Conservation (phyloP, 2,888 invertebrate genomes). For the Polyploca ridens region DNA sequence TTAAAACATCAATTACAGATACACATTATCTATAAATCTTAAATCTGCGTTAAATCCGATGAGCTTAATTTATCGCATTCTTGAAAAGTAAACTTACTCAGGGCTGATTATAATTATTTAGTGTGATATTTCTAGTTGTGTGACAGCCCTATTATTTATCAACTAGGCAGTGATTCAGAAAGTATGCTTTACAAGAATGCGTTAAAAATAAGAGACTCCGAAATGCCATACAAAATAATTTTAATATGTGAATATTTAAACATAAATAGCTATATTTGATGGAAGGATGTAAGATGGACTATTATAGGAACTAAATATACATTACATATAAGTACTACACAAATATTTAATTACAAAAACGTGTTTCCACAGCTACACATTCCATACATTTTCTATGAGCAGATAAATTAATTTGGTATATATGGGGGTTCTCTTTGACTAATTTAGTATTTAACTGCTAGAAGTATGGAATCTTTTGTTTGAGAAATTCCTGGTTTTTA, state of each 20-base stretch:
- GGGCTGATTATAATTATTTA: no score
- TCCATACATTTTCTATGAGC: slow-evolving; percentile 32
- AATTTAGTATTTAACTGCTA: background rate
- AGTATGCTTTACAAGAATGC: background rate
- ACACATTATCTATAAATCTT: background rate
- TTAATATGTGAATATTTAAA: background rate
- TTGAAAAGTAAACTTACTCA: background rate
- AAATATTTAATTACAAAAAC: slow-evolving; percentile 41
- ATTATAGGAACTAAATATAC: slow-evolving; percentile 50
- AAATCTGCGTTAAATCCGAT: background rate
- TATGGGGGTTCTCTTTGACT: background rate
- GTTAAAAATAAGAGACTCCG: background rate
- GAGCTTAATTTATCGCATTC: background rate
- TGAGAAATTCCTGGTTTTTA: background rate
- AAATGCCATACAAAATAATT: background rate
- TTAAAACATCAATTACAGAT: background rate
- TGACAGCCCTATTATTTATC: background rate
- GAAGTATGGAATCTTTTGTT: background rate
- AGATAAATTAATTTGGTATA: slow-evolving; percentile 26
- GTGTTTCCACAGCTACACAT: slow-evolving; percentile 28
- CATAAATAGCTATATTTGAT: slow-evolving; percentile 20
- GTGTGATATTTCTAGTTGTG: no score
- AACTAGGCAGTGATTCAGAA: background rate
- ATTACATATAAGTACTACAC: slow-evolving; percentile 32
- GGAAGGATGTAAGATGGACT: slow-evolving; percentile 60